These are phyloP conservation scores for zebrafish (Danio rerio) DNA, from an alignment of 2,113 vertebrate genomes.

Conservation along the genomic window GRCz12tu NC_133180.1:41937501-41938000, in stretches of 20 bases:
- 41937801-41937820: background rate
- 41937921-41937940: constrained; percentile 46
- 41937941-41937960: constrained; percentile 21
- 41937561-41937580: too few relatives aligned
- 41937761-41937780: background rate
- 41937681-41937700: too few relatives aligned
- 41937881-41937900: constrained; percentile 6
- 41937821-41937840: background rate
- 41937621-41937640: too few relatives aligned
- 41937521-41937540: too few relatives aligned
- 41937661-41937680: too few relatives aligned
- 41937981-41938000: background rate
- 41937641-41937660: too few relatives aligned
- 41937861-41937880: background rate
- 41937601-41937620: too few relatives aligned
- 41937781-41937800: background rate
- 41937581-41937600: too few relatives aligned
- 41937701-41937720: too few relatives aligned
- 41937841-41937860: background rate
- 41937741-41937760: background rate
- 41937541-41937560: too few relatives aligned
- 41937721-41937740: too few relatives aligned
- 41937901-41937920: constrained; percentile 9
- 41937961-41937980: constrained; percentile 5
- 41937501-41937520: too few relatives aligned